A percentile compares a stretch with the other conserved stretches of the same genome.
Conservation (phyloP, 2,797 vertebrate species). For the Sparus aurata region DNA sequence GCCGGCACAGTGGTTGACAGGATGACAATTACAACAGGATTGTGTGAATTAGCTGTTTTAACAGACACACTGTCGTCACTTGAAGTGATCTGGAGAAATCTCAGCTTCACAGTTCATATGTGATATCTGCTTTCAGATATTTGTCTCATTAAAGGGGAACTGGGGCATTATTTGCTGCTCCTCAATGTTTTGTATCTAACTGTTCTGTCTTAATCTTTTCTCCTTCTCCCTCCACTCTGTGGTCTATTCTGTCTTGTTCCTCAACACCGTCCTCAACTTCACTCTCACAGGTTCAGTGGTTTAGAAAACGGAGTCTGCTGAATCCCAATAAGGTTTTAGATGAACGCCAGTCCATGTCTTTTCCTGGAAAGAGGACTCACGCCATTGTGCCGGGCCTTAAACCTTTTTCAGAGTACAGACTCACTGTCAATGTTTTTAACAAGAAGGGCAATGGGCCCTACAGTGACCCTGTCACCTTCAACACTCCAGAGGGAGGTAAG, state of each 20-base stretch:
- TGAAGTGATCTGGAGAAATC: conserved; percentile 7
- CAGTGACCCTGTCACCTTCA: conserved; percentile 88
- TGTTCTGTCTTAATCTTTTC: not conserved
- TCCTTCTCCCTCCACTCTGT: not conserved
- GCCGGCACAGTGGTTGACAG: not conserved
- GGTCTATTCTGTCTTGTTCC: not conserved
- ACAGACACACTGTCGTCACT: not conserved
- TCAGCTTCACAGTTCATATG: conserved; percentile 21
- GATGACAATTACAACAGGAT: not conserved
- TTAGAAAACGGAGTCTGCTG: conserved; percentile 87
- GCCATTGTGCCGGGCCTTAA: conserved; percentile 90
- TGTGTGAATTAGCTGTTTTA: not conserved
- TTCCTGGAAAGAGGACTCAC: conserved; percentile 87
- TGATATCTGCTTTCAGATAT: conserved; percentile 10
- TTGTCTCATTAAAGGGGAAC: conserved; percentile 29
- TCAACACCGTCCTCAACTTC: not conserved
- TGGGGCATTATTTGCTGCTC: conserved; percentile 10
- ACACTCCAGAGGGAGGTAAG: conserved; percentile 96
- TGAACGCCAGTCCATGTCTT: conserved; percentile 86
- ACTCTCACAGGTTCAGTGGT: conserved; percentile 89
- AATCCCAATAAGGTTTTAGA: conserved; percentile 85
- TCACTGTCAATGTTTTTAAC: conserved; percentile 92
- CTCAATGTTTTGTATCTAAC: not conserved
- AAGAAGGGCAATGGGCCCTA: conserved; percentile 92
- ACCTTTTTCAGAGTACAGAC: conserved; percentile 92